Conservation (phyloP, 1,140 invertebrate species). For the Drosophila pseudoobscura region DNA sequence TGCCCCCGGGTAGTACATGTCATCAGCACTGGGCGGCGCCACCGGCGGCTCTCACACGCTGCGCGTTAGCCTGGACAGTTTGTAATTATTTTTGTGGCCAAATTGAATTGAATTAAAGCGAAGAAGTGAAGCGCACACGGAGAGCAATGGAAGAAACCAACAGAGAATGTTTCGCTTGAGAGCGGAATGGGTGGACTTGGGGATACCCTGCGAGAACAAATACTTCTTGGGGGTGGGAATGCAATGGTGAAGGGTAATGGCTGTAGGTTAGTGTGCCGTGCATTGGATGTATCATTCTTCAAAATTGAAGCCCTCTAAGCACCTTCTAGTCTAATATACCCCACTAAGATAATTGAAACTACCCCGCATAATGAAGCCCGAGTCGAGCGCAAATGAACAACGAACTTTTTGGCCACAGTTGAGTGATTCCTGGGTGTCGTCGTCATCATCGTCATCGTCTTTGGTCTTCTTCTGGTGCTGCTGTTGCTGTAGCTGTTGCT, state of each 20-base stretch:
- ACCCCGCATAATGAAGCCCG: conserved; percentile 46
- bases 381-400: conserved; percentile 73
- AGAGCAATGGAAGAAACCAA: conserved; percentile 28
- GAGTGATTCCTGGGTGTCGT: conserved; percentile 77
- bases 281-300: too few species aligned
- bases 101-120: conserved; percentile 79
- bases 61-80: conserved; percentile 74
- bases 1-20: conserved; percentile 51
- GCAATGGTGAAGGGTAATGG: too few species aligned
- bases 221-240: too few species aligned
- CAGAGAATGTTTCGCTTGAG: conserved; percentile 6
- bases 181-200: not conserved
- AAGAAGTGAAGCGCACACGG: conserved; percentile 43
- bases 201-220: not conserved
- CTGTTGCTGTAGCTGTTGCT: conserved; percentile 20
- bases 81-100: conserved; percentile 79
- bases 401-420: conserved; percentile 77
- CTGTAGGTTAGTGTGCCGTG: too few species aligned
- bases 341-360: not conserved
- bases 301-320: not conserved
- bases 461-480: conserved; percentile 17
- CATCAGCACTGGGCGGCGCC: conserved; percentile 60
- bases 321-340: not conserved
- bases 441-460: conserved; percentile 44
- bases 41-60: conserved; percentile 61